Evolutionary conservation across 2,113 vertebrate species (phyloP).

Genomic region (Platysternon megacephalum): DNA sequence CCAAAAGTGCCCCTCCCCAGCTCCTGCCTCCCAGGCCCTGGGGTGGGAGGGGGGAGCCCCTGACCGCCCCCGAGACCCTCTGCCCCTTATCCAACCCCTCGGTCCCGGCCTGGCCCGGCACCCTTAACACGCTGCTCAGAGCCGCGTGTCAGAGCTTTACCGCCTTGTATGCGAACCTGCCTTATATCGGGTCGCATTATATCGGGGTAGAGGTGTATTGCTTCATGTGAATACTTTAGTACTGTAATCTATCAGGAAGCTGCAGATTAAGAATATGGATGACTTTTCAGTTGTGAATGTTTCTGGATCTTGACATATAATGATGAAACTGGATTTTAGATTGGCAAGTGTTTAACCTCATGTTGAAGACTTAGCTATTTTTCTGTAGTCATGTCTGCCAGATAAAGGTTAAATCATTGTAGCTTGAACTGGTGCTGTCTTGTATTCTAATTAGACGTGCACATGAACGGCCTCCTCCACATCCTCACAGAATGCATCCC

Average conservation of each 20-base stretch:
- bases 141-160: too few species aligned
- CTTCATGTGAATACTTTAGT: not conserved
- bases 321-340: not conserved
- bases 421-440: conserved; percentile 36
- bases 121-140: too few species aligned
- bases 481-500: conserved; percentile 99
- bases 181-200: too few species aligned
- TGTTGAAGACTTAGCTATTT: not conserved
- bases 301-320: not conserved
- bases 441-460: conserved; percentile 85
- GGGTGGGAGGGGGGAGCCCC: too few species aligned
- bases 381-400: not conserved
- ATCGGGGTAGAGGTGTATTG: too few species aligned
- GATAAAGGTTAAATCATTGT: not conserved
- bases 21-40: too few species aligned
- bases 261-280: not conserved
- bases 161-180: too few species aligned
- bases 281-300: not conserved
- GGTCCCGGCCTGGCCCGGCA: too few species aligned
- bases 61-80: too few species aligned
- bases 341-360: not conserved
- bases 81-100: too few species aligned
- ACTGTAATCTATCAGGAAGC: not conserved
- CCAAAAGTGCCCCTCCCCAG: too few species aligned
- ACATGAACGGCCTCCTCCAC: conserved; percentile 96